Percentiles rank a stretch among this genome's conserved stretches.
These are phyloP conservation scores for Teleogryllus oceanicus DNA, from an alignment of 2,888 invertebrate genomes.

Conservation along the genomic window DNA sequence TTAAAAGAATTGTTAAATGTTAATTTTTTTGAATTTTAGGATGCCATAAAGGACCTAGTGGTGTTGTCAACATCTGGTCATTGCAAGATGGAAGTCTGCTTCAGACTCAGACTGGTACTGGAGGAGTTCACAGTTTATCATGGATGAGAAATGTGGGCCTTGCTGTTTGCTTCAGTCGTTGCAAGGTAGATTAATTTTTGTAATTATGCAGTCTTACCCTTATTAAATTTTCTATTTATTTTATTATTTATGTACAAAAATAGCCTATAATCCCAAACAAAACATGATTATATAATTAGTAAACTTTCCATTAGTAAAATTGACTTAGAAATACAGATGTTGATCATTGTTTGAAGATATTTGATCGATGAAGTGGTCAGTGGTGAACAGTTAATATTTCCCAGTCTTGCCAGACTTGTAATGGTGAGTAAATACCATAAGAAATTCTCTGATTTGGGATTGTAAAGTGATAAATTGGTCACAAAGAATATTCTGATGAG, in stretches of 20 bases:
- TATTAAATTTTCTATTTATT: neutral
- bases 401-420: neutral
- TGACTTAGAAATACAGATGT: too few relatives aligned
- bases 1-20: too few relatives aligned
- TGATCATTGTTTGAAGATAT: too few relatives aligned
- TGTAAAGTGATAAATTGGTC: neutral
- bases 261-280: neutral
- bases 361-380: too few relatives aligned
- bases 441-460: neutral
- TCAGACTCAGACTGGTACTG: constrained; percentile 55
- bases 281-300: neutral
- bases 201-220: neutral
- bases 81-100: constrained; percentile 56
- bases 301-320: neutral
- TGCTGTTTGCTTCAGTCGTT: constrained; percentile 54
- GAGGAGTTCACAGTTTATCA: constrained; percentile 51
- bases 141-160: constrained; percentile 54
- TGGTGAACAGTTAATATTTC: neutral
- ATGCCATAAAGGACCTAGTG: constrained; percentile 49
- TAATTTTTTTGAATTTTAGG: constrained; percentile 35
- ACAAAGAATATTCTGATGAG: neutral
- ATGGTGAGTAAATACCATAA: neutral
- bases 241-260: neutral
- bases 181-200: constrained; percentile 48
- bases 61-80: constrained; percentile 61